Evolutionary conservation across 2,113 vertebrate species (phyloP), one percentile per base, ranked within the genome.

Genomic region (Sinocyclocheilus anophthalmus): DNA sequence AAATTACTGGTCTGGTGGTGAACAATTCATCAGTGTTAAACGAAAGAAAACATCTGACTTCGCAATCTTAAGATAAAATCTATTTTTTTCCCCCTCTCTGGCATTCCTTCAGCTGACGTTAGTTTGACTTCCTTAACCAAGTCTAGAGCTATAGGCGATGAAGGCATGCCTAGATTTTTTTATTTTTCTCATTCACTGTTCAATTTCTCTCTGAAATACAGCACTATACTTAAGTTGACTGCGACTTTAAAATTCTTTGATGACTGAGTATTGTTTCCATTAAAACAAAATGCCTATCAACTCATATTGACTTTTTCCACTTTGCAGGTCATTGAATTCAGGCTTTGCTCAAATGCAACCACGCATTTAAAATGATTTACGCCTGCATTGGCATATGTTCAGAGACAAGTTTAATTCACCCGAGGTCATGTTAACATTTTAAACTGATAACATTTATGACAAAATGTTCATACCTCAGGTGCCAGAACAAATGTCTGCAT

Each of bases 401-500:
- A 73, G 22, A 42, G 1, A 42, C 70, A n/a, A 20, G 33, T 22
- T 33, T 37, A 70, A 18, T 73, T 45, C 20, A 1, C 70, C 73
- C 22, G 0, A 76, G 14, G 75, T 16, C 75, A 45, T 53, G 22
- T 13, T 76, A 50, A 42, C 37, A 22, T 24, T 42, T 50, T 37
- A 0, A 42, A 45, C 20, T 13, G 20, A 53, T 50, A 76, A 53
- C 45, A 76, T 16, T 30, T 50, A 18, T 26, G 16, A 55, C 16
- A 12, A 30, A 30, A 16, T 4, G 14, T 77, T 30, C 76, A 33
- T 89, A 99, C 98, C 97, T 99, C 98, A 0, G 98, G 97, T 0
- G 98, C 98, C 37, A 99, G 95, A 1, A 99, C 97, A 69, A 99
- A 99, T 0, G 98, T 99, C 85, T 99, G 98, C 97, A 99, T 99